Base-by-base conservation (phyloP, 2,888 invertebrate species). In the Nomada fucata region DNA sequence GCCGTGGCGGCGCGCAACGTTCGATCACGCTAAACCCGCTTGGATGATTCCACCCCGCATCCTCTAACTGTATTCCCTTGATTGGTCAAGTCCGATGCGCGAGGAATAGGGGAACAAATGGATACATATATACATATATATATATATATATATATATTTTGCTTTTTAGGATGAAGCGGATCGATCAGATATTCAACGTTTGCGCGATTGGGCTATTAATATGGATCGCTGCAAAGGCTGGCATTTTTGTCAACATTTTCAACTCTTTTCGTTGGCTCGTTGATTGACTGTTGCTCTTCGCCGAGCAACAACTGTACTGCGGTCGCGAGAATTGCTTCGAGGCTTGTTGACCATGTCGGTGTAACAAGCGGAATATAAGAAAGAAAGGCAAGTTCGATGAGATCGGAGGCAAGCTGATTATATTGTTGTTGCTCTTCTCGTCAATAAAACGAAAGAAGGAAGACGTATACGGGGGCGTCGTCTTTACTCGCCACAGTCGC, bases 111-210 rank as follows among this genome's bases (percentile, higher is more conserved):
- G 36, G 29, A 0, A 36, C 7, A 36, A 36, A 1, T 36, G 36
- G 1, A 57, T 44, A 5, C 3, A 53, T 23, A 23, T 23, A 23
- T 23, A 23, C 1, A 23, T 23, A 23, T 23, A 23, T 23, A 52
- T 18, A 52, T 44, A 23, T 23, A 23, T 23, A 23, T 23, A 23
- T 23, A 23, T 23, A 52, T 18, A 52, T 44, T n/a, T 36, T 10
- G 20, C 9, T 18, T 93, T 92, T 59, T 90, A 94, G 94, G 73
- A 92, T 94, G 92, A 85, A 87, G 60, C 90, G 91, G 91, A 65
- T 94, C 71, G 91, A 93, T 73, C 85, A 59, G 47, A 76, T 90
- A 53, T 82, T 89, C 57, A 91, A 86, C 59, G 59, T 63, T 11
- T 81, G 80, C 50, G 23, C 91, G n/a, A n/a, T 72, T 4, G n/a